Conservation (phyloP, 2,888 invertebrate species). For the Schrankia costaestrigalis region DNA sequence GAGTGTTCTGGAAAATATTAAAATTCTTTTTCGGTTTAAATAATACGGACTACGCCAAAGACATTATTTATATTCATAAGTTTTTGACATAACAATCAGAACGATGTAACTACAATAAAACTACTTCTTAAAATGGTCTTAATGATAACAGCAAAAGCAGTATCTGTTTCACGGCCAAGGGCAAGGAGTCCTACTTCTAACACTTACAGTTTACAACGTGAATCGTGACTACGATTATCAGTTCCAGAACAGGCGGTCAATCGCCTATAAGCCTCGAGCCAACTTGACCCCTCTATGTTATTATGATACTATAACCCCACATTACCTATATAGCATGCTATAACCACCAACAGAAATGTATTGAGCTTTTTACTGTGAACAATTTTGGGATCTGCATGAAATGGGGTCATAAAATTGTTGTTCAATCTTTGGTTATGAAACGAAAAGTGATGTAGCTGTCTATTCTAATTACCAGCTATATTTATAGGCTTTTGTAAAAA, state of each 20-base stretch:
- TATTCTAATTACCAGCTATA: conserved; percentile 6
- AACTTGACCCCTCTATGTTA: conserved; percentile 35
- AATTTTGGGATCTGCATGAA: neutral
- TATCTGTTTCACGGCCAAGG: conserved; percentile 15
- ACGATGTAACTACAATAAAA: too few relatives aligned
- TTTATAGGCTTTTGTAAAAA: too few relatives aligned
- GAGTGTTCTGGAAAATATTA: too few relatives aligned
- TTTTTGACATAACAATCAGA: too few relatives aligned
- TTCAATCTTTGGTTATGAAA: neutral
- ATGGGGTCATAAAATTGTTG: conserved; percentile 2
- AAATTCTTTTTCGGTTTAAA: too few relatives aligned
- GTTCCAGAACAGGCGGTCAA: conserved; percentile 46
- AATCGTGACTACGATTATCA: conserved; percentile 53
- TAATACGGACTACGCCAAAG: too few relatives aligned
- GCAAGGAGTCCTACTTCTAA: too few relatives aligned
- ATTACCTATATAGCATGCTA: conserved; percentile 3
- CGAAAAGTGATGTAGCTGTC: conserved; percentile 4
- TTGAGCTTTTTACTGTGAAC: conserved; percentile 2
- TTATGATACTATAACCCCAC: conserved; percentile 30
- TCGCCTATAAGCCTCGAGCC: conserved; percentile 37
- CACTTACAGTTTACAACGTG: conserved; percentile 30
- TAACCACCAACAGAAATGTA: conserved; percentile 16
- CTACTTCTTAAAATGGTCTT: too few relatives aligned
- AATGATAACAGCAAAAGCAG: conserved; percentile 6
- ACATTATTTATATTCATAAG: too few relatives aligned